phyloP scores from a whole-genome alignment of 2,888 invertebrate genomes.

The Drosophila mulleri region DNA sequence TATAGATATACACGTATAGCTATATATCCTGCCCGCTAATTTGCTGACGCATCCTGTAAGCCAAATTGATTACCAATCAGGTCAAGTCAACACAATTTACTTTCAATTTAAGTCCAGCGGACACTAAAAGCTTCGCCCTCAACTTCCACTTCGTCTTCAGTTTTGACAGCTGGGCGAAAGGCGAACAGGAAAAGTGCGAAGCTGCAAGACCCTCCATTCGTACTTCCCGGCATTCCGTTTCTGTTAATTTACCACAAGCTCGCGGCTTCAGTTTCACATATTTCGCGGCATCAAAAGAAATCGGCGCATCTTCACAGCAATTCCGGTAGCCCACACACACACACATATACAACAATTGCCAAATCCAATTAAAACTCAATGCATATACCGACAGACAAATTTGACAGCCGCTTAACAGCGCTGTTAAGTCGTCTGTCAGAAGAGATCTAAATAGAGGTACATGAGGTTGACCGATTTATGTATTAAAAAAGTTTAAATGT shows the following conservation, averaged over 20 bases:
- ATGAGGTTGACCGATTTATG: too few relatives aligned
- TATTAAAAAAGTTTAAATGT: too few relatives aligned
- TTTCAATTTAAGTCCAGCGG: conserved; percentile 62
- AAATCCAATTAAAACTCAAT: conserved; percentile 26
- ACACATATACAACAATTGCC: not conserved
- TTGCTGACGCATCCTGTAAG: conserved; percentile 47
- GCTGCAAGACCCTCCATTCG: not conserved
- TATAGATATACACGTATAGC: not conserved
- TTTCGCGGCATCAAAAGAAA: conserved; percentile 8
- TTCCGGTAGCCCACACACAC: conserved; percentile 17
- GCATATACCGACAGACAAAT: not conserved
- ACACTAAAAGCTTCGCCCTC: conserved; percentile 55
- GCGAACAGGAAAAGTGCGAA: conserved; percentile 42
- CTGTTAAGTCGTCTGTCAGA: not conserved
- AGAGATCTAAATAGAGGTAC: not conserved
- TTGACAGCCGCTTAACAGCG: conserved; percentile 12
- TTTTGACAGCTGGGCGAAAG: conserved; percentile 11
- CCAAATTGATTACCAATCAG: conserved; percentile 74
- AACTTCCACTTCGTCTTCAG: conserved; percentile 49
- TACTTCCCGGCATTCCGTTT: conserved; percentile 9
- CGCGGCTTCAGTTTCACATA: not conserved
- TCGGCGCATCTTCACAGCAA: conserved; percentile 13
- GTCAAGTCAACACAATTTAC: conserved; percentile 67
- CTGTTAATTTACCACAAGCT: conserved; percentile 12
- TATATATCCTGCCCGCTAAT: conserved; percentile 34